Evolutionary conservation across 1,140 invertebrate genomes (phyloP).

Genomic region (Cydia pomonella): DNA sequence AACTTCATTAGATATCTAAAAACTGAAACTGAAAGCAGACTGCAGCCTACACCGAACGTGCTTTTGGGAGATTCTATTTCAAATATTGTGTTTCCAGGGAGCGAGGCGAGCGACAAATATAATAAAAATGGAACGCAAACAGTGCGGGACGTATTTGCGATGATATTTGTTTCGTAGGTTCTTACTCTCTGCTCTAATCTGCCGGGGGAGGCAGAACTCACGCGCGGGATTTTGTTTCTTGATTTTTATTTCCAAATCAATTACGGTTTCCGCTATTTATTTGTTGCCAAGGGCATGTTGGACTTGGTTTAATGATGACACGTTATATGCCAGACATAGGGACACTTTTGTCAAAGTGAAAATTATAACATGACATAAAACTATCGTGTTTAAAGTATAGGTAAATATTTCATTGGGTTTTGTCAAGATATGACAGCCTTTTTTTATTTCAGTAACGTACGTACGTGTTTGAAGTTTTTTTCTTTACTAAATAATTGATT

Average conservation of each 20-base stretch:
- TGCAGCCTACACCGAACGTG: slow-evolving; percentile 40
- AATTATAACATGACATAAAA: too few species aligned
- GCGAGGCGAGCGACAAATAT: slow-evolving; percentile 58
- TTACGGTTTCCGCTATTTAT: slow-evolving; percentile 7
- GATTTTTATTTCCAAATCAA: slow-evolving; percentile 47
- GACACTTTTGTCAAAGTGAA: too few species aligned
- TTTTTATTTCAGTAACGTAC: too few species aligned
- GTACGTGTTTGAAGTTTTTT: too few species aligned
- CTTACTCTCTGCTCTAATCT: slow-evolving; percentile 74
- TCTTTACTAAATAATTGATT: too few species aligned
- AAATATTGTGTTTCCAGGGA: slow-evolving; percentile 51
- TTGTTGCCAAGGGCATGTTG: background rate
- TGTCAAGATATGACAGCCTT: too few species aligned
- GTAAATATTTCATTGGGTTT: too few species aligned
- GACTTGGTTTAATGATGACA: background rate
- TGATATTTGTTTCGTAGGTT: slow-evolving; percentile 69
- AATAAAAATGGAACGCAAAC: slow-evolving; percentile 75
- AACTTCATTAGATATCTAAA: background rate
- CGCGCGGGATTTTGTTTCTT: slow-evolving; percentile 72
- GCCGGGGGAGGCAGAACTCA: slow-evolving; percentile 56
- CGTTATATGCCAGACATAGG: background rate
- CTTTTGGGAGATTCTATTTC: slow-evolving; percentile 43
- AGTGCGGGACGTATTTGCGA: slow-evolving; percentile 66
- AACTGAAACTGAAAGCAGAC: slow-evolving; percentile 19
- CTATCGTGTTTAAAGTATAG: too few species aligned